Base-by-base conservation (phyloP, 2,113 vertebrate genomes). In the Ciconia boyciana region DNA sequence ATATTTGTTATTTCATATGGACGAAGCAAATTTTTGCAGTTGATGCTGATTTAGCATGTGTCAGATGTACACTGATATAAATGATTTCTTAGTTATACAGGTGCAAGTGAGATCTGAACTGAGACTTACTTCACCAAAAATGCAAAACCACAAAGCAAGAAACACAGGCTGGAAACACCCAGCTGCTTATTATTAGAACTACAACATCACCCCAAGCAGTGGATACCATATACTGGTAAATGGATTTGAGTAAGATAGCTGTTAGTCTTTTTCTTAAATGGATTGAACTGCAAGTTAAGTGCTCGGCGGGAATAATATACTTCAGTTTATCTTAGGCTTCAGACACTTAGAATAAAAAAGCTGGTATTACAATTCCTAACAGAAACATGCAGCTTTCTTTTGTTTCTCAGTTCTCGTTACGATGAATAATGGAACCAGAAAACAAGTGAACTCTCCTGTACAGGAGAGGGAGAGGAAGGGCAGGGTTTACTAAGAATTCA, bases 281-380 rank as follows among this genome's bases (percentile, higher is more conserved):
- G 70, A 48, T 2, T 86, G 61, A 60, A 72, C 29, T 24, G 28
- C 48, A 87, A 31, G 44, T 89, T 83, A 74, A 66, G 39, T 52
- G 48, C 34, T 57, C 0, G 0, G 36, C 60, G 39, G 46, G 18
- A 76, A 79, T 51, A 74, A 78, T 26, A 46, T 4, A 65, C 46
- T 91, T 76, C 4, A 43, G 22, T 76, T 71, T 95, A 57, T 46
- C n/a, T 90, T 70, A 78, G 79, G n/a, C 75, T 90, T 90, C 79
- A 89, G 58, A 72, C 43, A 80, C 39, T 17, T 70, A 65, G 57
- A 93, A 85, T 57, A 79, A 91, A 88, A 93, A 29, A 21, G 18
- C 24, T 44, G 19, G 49, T 64, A 29, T 48, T 81, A 69, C 58
- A 55, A 22, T 54, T 81, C 72, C 64, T 65, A 79, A 77, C 32